A percentile compares a stretch with the other conserved stretches of the same genome.
Conservation (phyloP, 2,888 invertebrate genomes). For the Meiosimyza decipiens region DNA sequence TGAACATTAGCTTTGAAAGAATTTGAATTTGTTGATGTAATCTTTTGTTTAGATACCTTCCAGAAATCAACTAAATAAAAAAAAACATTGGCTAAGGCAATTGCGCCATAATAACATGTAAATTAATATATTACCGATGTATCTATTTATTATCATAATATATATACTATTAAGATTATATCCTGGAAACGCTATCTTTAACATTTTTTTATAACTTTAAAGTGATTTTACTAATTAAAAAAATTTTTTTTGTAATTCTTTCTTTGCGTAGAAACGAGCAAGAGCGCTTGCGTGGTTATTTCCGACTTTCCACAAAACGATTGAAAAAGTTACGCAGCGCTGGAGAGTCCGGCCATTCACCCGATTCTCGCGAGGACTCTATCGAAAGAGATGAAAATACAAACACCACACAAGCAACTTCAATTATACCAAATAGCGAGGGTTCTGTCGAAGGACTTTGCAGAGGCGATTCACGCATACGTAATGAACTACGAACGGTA, state of each 20-base stretch:
- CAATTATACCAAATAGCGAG: constrained; percentile 49
- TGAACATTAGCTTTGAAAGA: no score
- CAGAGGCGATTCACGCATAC: not conserved
- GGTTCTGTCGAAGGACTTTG: constrained; percentile 11
- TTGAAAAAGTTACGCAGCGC: constrained; percentile 63
- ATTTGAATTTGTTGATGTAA: no score
- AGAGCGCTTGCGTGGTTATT: constrained; percentile 71
- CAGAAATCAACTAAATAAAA: no score
- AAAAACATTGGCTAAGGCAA: no score
- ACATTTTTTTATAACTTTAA: no score
- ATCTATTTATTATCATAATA: no score
- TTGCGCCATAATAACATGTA: no score
- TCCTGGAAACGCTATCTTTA: not conserved
- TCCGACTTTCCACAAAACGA: constrained; percentile 69
- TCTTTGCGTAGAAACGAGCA: constrained; percentile 69
- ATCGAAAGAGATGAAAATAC: constrained; percentile 62
- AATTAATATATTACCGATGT: no score
- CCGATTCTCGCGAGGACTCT: constrained; percentile 63
- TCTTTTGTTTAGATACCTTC: no score
- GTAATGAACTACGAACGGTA: constrained; percentile 3
- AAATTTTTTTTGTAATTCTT: not conserved
- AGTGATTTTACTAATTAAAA: no score
- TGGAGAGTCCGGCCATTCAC: constrained; percentile 41
- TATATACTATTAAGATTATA: no score
- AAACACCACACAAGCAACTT: constrained; percentile 59